A percentile compares a stretch with the other conserved stretches of the same genome.
Conservation (phyloP, 2,797 vertebrate species). For the Leontocebus nigricollis region DNA sequence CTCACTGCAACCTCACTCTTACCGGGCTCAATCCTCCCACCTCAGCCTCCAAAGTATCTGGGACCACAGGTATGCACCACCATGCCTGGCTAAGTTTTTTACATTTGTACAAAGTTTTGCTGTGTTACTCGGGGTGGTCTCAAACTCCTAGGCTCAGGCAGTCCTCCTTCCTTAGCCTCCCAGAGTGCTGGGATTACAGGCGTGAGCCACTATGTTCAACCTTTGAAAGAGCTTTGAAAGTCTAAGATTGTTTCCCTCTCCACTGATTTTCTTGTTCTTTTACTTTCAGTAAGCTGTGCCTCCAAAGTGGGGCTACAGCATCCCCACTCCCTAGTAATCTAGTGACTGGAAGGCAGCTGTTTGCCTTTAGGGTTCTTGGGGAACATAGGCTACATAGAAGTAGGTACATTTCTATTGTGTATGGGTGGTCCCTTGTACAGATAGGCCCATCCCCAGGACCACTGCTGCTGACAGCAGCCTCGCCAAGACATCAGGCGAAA, state of each 20-base stretch:
- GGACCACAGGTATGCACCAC: too few species aligned
- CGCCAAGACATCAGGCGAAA: background rate
- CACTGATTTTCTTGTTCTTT: background rate
- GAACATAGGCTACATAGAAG: background rate
- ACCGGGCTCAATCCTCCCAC: too few species aligned
- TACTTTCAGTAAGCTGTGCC: background rate
- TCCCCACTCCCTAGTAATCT: background rate
- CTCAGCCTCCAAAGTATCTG: too few species aligned
- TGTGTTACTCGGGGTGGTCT: background rate
- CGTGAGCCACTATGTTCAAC: background rate
- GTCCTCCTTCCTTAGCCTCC: background rate
- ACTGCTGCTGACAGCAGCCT: background rate
- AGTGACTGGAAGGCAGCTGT: background rate
- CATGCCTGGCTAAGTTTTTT: background rate
- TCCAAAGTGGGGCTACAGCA: background rate
- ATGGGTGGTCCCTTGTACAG: background rate
- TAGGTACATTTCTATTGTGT: background rate
- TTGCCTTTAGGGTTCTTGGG: background rate
- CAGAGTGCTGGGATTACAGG: too few species aligned
- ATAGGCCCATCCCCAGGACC: background rate
- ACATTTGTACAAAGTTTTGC: background rate
- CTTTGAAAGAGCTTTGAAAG: background rate
- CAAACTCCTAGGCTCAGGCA: background rate
- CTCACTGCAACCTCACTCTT: too few species aligned
- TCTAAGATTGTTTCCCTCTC: background rate